phyloP scores from a whole-genome alignment of 2,113 vertebrate species.

The Speoplatyrhinus poulsoni region DNA sequence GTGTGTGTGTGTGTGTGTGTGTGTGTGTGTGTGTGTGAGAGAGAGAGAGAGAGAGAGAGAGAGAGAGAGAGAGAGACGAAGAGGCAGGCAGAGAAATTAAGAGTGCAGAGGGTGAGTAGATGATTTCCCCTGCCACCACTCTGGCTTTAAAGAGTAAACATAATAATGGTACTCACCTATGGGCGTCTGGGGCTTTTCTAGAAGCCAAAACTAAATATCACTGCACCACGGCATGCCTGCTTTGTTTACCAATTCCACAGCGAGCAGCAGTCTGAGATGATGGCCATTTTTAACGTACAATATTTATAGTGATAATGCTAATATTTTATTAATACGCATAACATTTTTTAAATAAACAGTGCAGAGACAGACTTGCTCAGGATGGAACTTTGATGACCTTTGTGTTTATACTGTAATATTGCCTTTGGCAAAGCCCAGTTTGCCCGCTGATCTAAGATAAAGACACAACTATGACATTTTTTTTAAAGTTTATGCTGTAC shows the following conservation, averaged over 20 bases:
- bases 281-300: constrained; percentile 8
- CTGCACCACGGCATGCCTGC: constrained; percentile 20
- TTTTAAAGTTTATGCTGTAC: too few species aligned
- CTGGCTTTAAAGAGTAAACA: constrained; percentile 69
- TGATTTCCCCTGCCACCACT: constrained; percentile 70
- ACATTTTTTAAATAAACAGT: not conserved
- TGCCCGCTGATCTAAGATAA: too few species aligned
- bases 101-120: constrained; percentile 34
- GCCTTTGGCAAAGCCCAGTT: too few species aligned
- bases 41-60: constrained; percentile 39
- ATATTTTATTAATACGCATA: not conserved
- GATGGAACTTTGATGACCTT: too few species aligned
- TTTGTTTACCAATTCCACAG: constrained; percentile 42
- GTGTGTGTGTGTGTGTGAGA: not conserved
- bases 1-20: too few species aligned
- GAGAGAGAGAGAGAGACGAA: constrained; percentile 25
- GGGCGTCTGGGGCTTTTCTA: constrained; percentile 36
- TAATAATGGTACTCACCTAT: constrained; percentile 66
- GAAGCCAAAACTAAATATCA: constrained; percentile 35
- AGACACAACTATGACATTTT: too few species aligned
- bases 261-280: constrained; percentile 7
- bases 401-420: too few species aligned
- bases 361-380: too few species aligned
- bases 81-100: constrained; percentile 35
- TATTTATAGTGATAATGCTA: not conserved